Evolutionary conservation across 64 coral and sea anemone genomes (phyloP).

Genomic region (Actinia equina): DNA sequence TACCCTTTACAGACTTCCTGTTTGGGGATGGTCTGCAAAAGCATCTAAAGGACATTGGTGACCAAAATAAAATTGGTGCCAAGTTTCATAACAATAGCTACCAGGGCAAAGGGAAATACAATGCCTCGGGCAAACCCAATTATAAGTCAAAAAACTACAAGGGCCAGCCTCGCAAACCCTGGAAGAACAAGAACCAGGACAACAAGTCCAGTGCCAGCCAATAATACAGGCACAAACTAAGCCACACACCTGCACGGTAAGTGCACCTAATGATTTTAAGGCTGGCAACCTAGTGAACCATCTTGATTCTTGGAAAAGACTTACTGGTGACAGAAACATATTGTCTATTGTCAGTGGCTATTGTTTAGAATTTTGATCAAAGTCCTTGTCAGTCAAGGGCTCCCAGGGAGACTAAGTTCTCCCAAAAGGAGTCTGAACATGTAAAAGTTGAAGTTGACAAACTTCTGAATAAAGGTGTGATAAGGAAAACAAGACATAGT

Average conservation of each 20-base stretch:
- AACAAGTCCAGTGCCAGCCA: conserved; percentile 2
- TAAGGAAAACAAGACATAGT: too few relatives aligned
- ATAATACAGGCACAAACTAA: background rate
- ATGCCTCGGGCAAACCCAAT: background rate
- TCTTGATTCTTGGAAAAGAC: background rate
- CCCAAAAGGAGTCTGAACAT: too few relatives aligned
- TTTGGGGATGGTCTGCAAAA: conserved; percentile 60
- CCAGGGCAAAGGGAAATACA: background rate
- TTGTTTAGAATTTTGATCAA: background rate
- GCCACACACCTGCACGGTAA: conserved; percentile 6
- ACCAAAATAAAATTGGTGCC: conserved; percentile 44
- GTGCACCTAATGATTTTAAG: conserved; percentile 12
- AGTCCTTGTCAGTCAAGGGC: background rate
- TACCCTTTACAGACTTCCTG: conserved; percentile 55
- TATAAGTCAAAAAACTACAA: background rate
- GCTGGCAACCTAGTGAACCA: conserved; percentile 18
- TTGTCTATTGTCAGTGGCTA: background rate
- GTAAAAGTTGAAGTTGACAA: too few relatives aligned
- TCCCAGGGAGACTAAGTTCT: background rate
- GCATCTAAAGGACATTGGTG: conserved; percentile 44
- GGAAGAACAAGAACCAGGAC: background rate
- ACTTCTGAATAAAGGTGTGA: too few relatives aligned
- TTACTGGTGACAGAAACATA: conserved; percentile 23
- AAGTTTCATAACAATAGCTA: conserved; percentile 18
- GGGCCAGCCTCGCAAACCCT: background rate